A percentile compares a stretch with the other conserved stretches of the same genome.
Evolutionary conservation across 1,140 invertebrate species (phyloP).

Genomic region (Lepidurus arcticus): DNA sequence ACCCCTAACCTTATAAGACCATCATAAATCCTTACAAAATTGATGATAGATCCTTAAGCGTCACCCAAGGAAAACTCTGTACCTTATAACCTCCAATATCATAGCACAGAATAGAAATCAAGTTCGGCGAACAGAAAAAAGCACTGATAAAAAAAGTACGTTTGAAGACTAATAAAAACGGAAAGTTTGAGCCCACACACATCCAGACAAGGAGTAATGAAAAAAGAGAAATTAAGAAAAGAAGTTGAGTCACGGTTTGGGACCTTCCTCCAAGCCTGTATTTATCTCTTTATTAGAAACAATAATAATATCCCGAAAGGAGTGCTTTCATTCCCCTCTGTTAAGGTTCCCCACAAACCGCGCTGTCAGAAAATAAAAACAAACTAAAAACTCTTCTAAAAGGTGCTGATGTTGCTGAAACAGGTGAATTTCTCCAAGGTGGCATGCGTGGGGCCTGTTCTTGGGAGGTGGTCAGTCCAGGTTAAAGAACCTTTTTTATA

Average conservation of each 20-base stretch:
- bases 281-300: not conserved
- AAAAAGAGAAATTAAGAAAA: not conserved
- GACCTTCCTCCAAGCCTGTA: not conserved
- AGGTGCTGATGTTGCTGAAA: not conserved
- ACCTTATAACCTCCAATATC: not conserved
- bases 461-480: not conserved
- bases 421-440: not conserved
- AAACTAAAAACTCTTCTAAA: not conserved
- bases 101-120: not conserved
- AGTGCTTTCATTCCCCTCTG: not conserved
- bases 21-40: constrained; percentile 1
- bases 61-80: not conserved
- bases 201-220: not conserved
- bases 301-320: not conserved
- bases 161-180: not conserved
- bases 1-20: constrained; percentile 3
- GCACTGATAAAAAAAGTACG: not conserved
- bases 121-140: not conserved
- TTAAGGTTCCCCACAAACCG: not conserved
- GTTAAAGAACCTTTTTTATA: not conserved
- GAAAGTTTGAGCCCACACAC: too few species aligned
- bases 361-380: not conserved
- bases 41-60: constrained; percentile 7
- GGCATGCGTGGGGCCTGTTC: not conserved
- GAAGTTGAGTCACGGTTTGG: not conserved